phyloP scores from a whole-genome alignment of 2,888 invertebrate species.

The Drosophila incognita region DNA sequence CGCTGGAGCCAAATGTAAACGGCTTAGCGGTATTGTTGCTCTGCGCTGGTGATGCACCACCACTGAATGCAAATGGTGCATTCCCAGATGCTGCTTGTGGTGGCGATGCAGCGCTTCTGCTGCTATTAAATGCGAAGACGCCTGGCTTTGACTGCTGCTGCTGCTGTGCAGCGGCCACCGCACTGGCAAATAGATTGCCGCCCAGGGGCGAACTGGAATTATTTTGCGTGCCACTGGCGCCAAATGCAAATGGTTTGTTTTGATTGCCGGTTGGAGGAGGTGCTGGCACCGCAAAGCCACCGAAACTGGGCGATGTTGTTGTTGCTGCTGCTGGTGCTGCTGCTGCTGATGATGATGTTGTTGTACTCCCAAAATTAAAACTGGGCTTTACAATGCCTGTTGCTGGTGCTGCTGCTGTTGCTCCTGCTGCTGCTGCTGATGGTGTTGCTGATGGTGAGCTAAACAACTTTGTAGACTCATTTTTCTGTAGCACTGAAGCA shows the following conservation, averaged over 20 bases:
- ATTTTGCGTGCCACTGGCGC: constrained; percentile 20
- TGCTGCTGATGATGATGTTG: neutral
- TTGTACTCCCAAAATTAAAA: constrained; percentile 57
- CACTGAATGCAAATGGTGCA: constrained; percentile 67
- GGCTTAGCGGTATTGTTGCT: constrained; percentile 49
- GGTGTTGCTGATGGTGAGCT: constrained; percentile 21
- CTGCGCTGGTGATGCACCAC: constrained; percentile 11
- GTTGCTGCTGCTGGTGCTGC: constrained; percentile 10
- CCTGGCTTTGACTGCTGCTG: constrained; percentile 39
- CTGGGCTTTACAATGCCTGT: constrained; percentile 47
- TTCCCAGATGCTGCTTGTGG: constrained; percentile 15
- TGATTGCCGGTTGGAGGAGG: constrained; percentile 25
- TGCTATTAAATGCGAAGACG: constrained; percentile 63
- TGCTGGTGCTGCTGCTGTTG: neutral
- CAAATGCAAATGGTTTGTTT: constrained; percentile 67
- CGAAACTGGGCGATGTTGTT: constrained; percentile 31
- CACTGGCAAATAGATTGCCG: constrained; percentile 65
- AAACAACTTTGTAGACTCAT: constrained; percentile 53
- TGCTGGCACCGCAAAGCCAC: constrained; percentile 35
- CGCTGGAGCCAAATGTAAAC: constrained; percentile 60
- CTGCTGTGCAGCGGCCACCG: constrained; percentile 45
- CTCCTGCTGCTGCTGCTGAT: neutral
- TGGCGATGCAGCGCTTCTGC: constrained; percentile 15
- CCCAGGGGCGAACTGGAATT: constrained; percentile 30
- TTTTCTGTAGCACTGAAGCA: constrained; percentile 35